Evolutionary conservation across 2,888 invertebrate species (phyloP).

Genomic region (Drosophila anceps): DNA sequence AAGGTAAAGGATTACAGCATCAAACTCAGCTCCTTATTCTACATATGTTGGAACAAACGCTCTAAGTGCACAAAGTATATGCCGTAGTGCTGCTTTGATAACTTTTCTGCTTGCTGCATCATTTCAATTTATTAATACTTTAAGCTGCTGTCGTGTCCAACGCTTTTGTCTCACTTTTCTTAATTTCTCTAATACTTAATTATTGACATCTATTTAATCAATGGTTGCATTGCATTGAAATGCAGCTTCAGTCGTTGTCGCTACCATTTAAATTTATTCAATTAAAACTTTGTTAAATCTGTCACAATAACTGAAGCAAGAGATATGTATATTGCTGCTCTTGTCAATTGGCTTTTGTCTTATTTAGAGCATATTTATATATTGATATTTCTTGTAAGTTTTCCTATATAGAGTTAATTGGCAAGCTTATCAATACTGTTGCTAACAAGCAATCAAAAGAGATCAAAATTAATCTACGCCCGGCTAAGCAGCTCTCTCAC

Average conservation of each 20-base stretch:
- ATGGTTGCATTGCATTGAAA: neutral
- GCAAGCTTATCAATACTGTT: slow-evolving; percentile 26
- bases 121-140: neutral
- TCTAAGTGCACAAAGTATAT: neutral
- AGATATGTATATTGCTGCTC: neutral
- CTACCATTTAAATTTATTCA: neutral
- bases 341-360: neutral
- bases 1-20: no score
- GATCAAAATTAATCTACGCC: slow-evolving; percentile 40
- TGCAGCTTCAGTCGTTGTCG: neutral
- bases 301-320: no score
- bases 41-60: neutral
- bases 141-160: neutral
- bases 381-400: neutral
- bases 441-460: slow-evolving; percentile 15
- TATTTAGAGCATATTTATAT: no score
- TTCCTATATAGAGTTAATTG: slow-evolving; percentile 21
- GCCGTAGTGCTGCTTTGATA: neutral
- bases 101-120: neutral
- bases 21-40: neutral
- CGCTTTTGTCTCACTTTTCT: neutral
- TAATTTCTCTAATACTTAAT: neutral
- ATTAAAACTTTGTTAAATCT: neutral
- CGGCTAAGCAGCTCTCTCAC: slow-evolving; percentile 48
- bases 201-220: neutral